Conservation (phyloP, 2,888 invertebrate genomes). For the Lydus trimaculatus region DNA sequence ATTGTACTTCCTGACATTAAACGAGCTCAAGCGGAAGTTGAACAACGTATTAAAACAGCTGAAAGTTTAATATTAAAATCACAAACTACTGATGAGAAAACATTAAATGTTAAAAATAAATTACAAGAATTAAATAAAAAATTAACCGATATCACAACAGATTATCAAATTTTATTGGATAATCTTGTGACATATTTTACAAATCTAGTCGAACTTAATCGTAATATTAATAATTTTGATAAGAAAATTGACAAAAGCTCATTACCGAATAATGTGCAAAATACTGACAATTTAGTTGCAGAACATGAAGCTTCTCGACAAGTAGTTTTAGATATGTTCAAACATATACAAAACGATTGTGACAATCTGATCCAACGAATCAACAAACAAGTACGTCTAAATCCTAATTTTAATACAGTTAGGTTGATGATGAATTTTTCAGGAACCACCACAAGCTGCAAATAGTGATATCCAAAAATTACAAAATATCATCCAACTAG, state of each 20-base stretch:
- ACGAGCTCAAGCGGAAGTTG: slow-evolving; percentile 71
- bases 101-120: slow-evolving; percentile 70
- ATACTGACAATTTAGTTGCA: slow-evolving; percentile 65
- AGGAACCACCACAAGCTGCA: slow-evolving; percentile 72
- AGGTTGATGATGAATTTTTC: slow-evolving; percentile 25
- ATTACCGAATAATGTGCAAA: slow-evolving; percentile 60
- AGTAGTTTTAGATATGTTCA: slow-evolving; percentile 71
- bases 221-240: slow-evolving; percentile 67
- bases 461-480: slow-evolving; percentile 75
- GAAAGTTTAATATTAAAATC: slow-evolving; percentile 71
- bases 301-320: slow-evolving; percentile 73
- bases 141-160: slow-evolving; percentile 71
- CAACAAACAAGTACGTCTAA: slow-evolving; percentile 63
- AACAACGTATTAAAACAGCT: slow-evolving; percentile 71
- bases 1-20: slow-evolving; percentile 68
- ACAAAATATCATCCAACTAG: slow-evolving; percentile 67
- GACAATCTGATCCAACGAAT: slow-evolving; percentile 74
- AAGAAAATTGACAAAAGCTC: slow-evolving; percentile 55
- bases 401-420: slow-evolving; percentile 39
- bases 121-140: slow-evolving; percentile 72
- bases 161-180: slow-evolving; percentile 72
- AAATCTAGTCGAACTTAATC: slow-evolving; percentile 69
- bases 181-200: slow-evolving; percentile 76
- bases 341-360: slow-evolving; percentile 71
- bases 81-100: slow-evolving; percentile 61